Percentiles rank a stretch among this genome's conserved stretches.
These are phyloP conservation scores for Holcopasites calliopsidis DNA, from an alignment of 1,140 invertebrate species.

Conservation along the genomic window DNA sequence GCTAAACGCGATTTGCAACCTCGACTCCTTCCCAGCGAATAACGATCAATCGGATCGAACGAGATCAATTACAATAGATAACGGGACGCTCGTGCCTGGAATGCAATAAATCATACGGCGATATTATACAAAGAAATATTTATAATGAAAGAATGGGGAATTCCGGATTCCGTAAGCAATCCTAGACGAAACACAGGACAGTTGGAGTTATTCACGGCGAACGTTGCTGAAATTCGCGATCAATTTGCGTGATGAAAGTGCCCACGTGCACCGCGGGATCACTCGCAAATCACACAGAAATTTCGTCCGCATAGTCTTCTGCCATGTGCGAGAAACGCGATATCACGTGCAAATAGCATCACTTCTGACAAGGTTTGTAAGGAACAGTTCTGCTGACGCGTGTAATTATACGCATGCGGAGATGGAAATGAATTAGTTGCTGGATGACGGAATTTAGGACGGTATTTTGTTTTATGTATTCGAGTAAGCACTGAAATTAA, in stretches of 20 bases:
- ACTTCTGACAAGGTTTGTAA: background rate
- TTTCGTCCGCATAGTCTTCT: background rate
- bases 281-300: background rate
- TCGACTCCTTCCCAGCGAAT: background rate
- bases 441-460: too few relatives aligned
- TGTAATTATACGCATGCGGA: too few relatives aligned
- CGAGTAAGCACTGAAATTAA: too few relatives aligned
- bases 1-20: background rate
- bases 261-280: background rate
- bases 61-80: slow-evolving; percentile 13
- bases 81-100: background rate
- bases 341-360: background rate
- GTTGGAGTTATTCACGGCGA: too few relatives aligned
- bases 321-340: background rate
- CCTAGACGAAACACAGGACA: slow-evolving; percentile 13
- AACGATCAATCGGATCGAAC: background rate
- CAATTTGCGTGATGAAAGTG: background rate
- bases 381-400: too few relatives aligned
- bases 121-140: too few relatives aligned
- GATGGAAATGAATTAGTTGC: too few relatives aligned
- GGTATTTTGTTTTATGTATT: too few relatives aligned
- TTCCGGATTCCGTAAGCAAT: too few relatives aligned
- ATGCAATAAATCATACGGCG: background rate
- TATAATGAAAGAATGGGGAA: too few relatives aligned
- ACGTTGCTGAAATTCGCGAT: slow-evolving; percentile 14